Percentiles rank a stretch among this genome's conserved stretches.
Evolutionary conservation across 1,140 invertebrate species (phyloP).

Genomic region (Harpegnathos saltator): DNA sequence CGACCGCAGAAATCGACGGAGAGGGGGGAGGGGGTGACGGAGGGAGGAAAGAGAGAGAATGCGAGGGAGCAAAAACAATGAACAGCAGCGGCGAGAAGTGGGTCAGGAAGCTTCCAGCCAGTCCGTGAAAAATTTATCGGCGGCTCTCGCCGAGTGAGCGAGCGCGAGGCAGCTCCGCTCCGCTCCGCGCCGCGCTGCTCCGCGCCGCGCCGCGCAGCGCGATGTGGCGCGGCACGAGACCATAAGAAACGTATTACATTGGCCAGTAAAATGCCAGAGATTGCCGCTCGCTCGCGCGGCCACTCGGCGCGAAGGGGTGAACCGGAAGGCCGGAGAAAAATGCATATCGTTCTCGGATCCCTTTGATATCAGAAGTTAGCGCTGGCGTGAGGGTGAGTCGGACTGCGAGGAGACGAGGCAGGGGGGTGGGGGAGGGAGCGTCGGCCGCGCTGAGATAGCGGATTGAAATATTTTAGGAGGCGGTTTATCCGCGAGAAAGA

Average conservation of each 20-base stretch:
- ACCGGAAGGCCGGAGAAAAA: conserved; percentile 48
- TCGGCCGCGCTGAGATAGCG: neutral
- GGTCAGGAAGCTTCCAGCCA: conserved; percentile 24
- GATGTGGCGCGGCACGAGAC: neutral
- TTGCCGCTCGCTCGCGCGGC: neutral
- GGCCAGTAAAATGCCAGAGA: conserved; percentile 58
- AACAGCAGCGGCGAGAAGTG: conserved; percentile 17
- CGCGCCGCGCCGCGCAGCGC: too few relatives aligned
- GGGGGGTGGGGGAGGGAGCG: too few relatives aligned
- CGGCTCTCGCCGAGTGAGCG: conserved; percentile 2
- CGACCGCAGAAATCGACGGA: conserved; percentile 13
- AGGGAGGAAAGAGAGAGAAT: neutral
- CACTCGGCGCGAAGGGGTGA: neutral
- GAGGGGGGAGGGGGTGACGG: too few relatives aligned
- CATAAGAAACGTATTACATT: conserved; percentile 60
- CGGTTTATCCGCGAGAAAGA: conserved; percentile 51
- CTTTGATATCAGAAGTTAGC: conserved; percentile 56
- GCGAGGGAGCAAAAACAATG: conserved; percentile 36
- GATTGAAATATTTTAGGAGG: conserved; percentile 58
- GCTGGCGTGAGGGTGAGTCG: neutral
- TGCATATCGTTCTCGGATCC: conserved; percentile 51
- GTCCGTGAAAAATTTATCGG: conserved; percentile 62
- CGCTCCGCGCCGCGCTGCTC: too few relatives aligned
- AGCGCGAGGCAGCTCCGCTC: too few relatives aligned
- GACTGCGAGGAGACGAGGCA: too few relatives aligned